These are phyloP conservation scores for Procambarus virginalis DNA, from an alignment of 1,140 invertebrate species.

Conservation along the genomic window DNA sequence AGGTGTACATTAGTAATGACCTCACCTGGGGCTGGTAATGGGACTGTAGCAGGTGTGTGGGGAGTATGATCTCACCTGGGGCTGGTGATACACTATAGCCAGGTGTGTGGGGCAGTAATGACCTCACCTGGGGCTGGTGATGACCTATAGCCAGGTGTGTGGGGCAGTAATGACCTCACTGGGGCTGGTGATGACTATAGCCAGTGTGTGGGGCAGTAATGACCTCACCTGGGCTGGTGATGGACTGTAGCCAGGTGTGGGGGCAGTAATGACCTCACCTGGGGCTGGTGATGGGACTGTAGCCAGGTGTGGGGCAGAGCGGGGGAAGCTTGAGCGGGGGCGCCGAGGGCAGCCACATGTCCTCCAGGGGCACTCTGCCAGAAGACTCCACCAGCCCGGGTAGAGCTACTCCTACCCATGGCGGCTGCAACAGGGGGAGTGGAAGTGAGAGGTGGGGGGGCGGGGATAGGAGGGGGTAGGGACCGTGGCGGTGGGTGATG, in stretches of 20 bases:
- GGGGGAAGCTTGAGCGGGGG: conserved; percentile 72
- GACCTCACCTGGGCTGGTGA: conserved; percentile 63
- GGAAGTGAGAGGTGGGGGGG: conserved; percentile 33
- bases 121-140: conserved; percentile 59
- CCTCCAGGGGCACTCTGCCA: conserved; percentile 90
- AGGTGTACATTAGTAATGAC: background rate
- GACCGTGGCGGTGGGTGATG: conserved; percentile 23
- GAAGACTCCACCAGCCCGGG: conserved; percentile 95
- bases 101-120: conserved; percentile 69
- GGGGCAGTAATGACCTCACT: background rate
- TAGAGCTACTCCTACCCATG: conserved; percentile 94
- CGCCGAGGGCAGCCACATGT: conserved; percentile 83
- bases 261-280: conserved; percentile 57
- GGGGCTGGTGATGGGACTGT: conserved; percentile 55
- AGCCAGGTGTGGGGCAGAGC: conserved; percentile 69
- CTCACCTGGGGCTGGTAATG: background rate
- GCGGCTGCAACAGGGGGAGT: conserved; percentile 64
- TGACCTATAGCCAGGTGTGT: background rate
- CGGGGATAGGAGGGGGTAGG: conserved; percentile 16
- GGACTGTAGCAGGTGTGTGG: conserved; percentile 27
- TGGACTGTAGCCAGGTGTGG: conserved; percentile 67
- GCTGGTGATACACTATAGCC: conserved; percentile 42
- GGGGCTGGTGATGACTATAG: conserved; percentile 33
- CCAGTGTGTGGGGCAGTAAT: background rate
- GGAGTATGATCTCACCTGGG: conserved; percentile 61